Evolutionary conservation across 1,140 invertebrate genomes (phyloP), one percentile per base, ranked within the genome.

Genomic region (Pararge aegeria): DNA sequence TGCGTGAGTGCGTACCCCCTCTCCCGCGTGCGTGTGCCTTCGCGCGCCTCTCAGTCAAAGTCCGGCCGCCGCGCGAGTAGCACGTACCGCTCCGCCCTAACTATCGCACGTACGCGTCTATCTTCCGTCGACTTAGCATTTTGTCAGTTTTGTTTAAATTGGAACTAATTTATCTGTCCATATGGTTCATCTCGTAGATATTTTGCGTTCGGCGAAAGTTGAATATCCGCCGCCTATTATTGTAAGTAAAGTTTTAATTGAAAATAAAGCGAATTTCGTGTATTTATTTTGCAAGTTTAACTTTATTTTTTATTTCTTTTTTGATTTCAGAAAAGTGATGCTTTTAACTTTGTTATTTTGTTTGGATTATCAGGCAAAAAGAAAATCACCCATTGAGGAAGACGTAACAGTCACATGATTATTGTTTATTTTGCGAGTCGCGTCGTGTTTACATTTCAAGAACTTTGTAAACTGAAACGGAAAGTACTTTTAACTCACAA

Each of bases 141-240:
- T 64, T 63, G 55, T 63, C 79, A 65, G 68, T 82, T 87, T 89
- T 48, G 55, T 74, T 78, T 72, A 63, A 76, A 74, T 78, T 82
- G 71, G 64, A 64, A 80, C 71, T 77, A 80, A 78, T 72, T 83
- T 75, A 91, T 79, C 85, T 84, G 83, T 89, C 90, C 90, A 87
- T 90, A 91, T 91, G 90, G 90, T 91, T 89, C 90, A 91, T 82
- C 87, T 91, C 74, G 90, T 91, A 89, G 90, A 91, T 86, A 90
- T 91, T 67, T 90, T 90, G 68, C 90, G 90, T 78, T 89, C 90
- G 77, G 87, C 85, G 82, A 90, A 90, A 77, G 82, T 90, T 89
- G 90, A 91, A 64, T 91, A 90, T 66, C 79, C 88, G 72, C 90
- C 90, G 81, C 82, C 89, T 73, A 73, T 89, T 85, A 91, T 91